Base-by-base conservation (phyloP, 2,888 invertebrate genomes). In the Trachelus stipa region DNA sequence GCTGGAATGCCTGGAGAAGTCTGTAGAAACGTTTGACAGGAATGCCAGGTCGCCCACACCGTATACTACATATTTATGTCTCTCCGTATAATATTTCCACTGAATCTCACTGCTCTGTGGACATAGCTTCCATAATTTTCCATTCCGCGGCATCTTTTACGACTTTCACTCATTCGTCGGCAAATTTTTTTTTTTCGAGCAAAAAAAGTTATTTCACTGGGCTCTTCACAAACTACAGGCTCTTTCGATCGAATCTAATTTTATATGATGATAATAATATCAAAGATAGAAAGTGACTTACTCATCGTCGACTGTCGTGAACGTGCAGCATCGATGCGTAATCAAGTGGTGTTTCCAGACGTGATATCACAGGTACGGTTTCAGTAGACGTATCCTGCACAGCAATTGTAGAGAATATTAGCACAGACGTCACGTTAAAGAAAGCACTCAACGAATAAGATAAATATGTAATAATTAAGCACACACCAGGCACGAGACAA, bases 341-440 rank as follows among this genome's bases (percentile, higher is more conserved):
- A 56, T 56, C 56, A 23, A 56, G 56, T 56, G 56, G 23, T 56
- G 56, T 56, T 56, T 56, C 23, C 23, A 56, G 56, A 56, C 9
- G 56, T 56, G 56, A 56, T 56, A 56, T 56, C 56, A 56, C 69
- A 76, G 69, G 76, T 76, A 76, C 40, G 76, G 31, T 76, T 56
- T 56, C 76, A 23, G 73, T 76, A 34, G 71, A 76, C 76, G 76
- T 56, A 56, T 56, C 56, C 56, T 56, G 9, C 9, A 15, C 56
- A 56, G 23, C 56, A 56, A 9, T 40, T 23, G 9, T 23, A 56
- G 9, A 56, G 23, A 15, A 56, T 23, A 23, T 23, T 23, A 9
- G 56, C 23, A 56, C 56, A 23, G 23, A 9, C 23, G 56, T 23
- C 15, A 56, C 6, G 23, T 56, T 56, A 23, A 23, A 23, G 56